phyloP scores from a whole-genome alignment of 2,113 vertebrate species.

The Alectura lathami region DNA sequence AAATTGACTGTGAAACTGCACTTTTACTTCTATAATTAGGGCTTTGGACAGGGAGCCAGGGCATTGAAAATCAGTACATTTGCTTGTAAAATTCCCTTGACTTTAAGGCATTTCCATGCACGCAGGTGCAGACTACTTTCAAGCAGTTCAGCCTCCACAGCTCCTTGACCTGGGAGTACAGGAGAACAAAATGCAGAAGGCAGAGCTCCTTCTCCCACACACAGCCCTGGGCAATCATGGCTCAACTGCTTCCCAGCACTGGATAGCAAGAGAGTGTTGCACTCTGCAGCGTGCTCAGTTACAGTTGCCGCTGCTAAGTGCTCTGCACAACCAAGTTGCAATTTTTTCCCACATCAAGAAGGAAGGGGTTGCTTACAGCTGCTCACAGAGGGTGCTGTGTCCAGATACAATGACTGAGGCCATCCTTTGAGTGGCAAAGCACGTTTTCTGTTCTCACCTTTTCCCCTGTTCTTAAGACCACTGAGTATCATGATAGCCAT shows the following conservation, averaged over 20 bases:
- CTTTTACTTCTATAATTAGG: not conserved
- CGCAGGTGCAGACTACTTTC: not conserved
- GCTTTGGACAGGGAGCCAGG: not conserved
- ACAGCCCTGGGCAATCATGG: accelerated
- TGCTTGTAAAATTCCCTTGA: not conserved
- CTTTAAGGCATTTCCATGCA: not conserved
- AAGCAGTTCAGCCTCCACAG: not conserved
- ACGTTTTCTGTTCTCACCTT: accelerated
- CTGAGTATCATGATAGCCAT: not conserved
- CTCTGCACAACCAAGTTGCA: not conserved
- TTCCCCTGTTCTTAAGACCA: not conserved
- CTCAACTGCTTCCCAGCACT: not conserved
- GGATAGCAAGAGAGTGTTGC: not conserved
- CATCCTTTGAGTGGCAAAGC: not conserved
- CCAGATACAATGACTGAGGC: not conserved
- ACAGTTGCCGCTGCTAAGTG: not conserved
- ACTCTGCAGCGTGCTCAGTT: not conserved
- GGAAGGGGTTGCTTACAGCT: not conserved
- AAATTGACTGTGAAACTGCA: not conserved
- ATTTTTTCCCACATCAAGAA: accelerated
- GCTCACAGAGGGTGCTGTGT: not conserved
- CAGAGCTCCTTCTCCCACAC: not conserved
- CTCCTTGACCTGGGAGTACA: not conserved
- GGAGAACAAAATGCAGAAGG: not conserved
- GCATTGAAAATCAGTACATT: not conserved